Percentiles rank a stretch among this genome's conserved stretches.
phyloP scores from a whole-genome alignment of 2,888 invertebrate genomes.

The Eurytoma adleriae region DNA sequence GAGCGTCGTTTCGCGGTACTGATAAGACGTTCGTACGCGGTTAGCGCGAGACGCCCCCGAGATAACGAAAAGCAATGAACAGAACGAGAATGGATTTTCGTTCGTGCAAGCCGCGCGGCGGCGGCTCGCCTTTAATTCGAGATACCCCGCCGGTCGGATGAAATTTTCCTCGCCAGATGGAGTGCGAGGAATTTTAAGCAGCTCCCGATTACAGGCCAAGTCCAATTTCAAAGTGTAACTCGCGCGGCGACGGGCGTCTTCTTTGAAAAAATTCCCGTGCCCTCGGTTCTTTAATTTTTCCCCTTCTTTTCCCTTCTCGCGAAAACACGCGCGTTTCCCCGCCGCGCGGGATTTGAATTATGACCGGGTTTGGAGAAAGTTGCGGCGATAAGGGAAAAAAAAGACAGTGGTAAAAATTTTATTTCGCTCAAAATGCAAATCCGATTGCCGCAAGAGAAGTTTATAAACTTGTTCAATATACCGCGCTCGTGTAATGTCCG shows the following conservation, averaged over 20 bases:
- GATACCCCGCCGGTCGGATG: constrained; percentile 13
- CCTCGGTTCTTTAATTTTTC: too few relatives aligned
- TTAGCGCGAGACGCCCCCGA: constrained; percentile 17
- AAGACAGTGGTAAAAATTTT: too few relatives aligned
- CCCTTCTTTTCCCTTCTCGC: too few relatives aligned
- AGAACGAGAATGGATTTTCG: constrained; percentile 47
- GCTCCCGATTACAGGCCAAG: constrained; percentile 12
- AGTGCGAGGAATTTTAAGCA: constrained; percentile 41
- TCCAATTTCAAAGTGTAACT: neutral
- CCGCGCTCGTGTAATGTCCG: too few relatives aligned
- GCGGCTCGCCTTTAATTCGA: constrained; percentile 28
- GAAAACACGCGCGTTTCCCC: too few relatives aligned
- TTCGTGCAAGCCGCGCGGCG: constrained; percentile 13
- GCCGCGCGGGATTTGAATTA: too few relatives aligned
- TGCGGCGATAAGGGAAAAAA: too few relatives aligned
- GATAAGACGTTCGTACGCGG: constrained; percentile 40
- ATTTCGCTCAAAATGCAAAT: too few relatives aligned
- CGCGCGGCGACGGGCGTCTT: neutral
- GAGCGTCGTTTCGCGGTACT: constrained; percentile 42
- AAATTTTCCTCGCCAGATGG: constrained; percentile 27
- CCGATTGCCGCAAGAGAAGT: too few relatives aligned
- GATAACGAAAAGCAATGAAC: constrained; percentile 44
- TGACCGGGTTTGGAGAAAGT: too few relatives aligned
- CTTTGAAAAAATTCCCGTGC: too few relatives aligned
- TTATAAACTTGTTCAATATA: neutral